phyloP scores from a whole-genome alignment of 1,140 invertebrate genomes.

The Battus philenor region DNA sequence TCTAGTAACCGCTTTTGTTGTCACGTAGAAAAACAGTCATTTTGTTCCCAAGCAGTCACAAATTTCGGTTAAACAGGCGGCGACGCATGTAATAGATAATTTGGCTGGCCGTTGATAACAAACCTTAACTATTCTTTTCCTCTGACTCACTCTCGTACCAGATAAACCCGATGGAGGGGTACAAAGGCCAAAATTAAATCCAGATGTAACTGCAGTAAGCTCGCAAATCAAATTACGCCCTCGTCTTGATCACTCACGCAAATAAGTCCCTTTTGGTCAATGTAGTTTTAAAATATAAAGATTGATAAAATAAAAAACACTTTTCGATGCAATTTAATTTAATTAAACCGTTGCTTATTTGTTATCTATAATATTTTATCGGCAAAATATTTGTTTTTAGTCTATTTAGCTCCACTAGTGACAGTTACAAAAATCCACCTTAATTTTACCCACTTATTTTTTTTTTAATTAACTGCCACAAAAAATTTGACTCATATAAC shows the following conservation, averaged over 20 bases:
- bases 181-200: conserved; percentile 44
- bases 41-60: conserved; percentile 1
- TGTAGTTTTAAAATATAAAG: too few species aligned
- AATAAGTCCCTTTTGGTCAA: too few species aligned
- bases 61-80: conserved; percentile 7
- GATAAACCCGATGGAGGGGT: conserved; percentile 33
- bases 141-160: conserved; percentile 44
- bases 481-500: too few species aligned
- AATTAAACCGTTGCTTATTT: neutral
- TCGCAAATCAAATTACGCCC: conserved; percentile 17
- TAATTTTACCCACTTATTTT: too few species aligned
- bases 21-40: neutral
- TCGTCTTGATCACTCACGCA: neutral
- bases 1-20: too few species aligned
- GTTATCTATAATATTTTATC: too few species aligned
- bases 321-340: too few species aligned
- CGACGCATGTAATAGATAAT: conserved; percentile 32
- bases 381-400: too few species aligned
- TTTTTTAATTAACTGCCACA: too few species aligned
- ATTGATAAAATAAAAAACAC: too few species aligned
- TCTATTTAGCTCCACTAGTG: too few species aligned
- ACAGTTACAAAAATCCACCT: too few species aligned
- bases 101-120: conserved; percentile 37
- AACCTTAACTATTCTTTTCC: conserved; percentile 53
- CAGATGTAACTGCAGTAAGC: conserved; percentile 43